Evolutionary conservation across 2,888 invertebrate species (phyloP), one percentile per base, ranked within the genome.

Genomic region (Lasioglossum marginatum): DNA sequence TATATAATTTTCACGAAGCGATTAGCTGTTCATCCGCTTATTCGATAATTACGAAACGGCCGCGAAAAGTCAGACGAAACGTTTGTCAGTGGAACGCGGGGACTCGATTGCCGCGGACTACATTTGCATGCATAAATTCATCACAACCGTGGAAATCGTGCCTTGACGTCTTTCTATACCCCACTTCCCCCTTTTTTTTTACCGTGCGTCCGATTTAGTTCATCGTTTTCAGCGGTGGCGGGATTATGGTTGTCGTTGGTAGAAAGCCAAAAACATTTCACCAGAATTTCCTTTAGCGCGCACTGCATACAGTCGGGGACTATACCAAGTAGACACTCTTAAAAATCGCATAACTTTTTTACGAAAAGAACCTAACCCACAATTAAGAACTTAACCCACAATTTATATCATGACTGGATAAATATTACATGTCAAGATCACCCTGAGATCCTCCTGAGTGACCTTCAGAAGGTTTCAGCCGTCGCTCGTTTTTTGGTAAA

Each of bases 1-100:
- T 82, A 74, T 84, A 74, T 77, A 74, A 82, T 84, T 84, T 82
- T 74, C 73, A 78, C 74, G 82, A 77, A 70, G 68, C 77, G 80
- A 85, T 83, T 83, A 77, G 34, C 57, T 73, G 79, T 83, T 86
- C 73, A 85, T 81, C 77, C 73, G 79, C 19, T 70, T 52, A 71
- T 52, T 68, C 81, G 86, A 79, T 79, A 85, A 85, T 86, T 78
- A 43, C 73, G 68, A 75, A 75, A 68, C 71, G 27, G 68, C 31
- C 37, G 34, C 43, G 60, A 52, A 73, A 34, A 66, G 63, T 79
- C 72, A 48, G 76, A 81, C 57, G 60, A 37, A 77, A 80, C 74
- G 70, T 72, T 75, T 73, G 66, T 45, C 60, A 48, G n/a, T 66
- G 16, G 52, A 63, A 70, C 75, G 57, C 37, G 60, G 31, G 63